Evolutionary conservation across 2,797 vertebrate species (phyloP), one percentile per base, ranked within the genome.

Genomic region (Apogon talboti): DNA sequence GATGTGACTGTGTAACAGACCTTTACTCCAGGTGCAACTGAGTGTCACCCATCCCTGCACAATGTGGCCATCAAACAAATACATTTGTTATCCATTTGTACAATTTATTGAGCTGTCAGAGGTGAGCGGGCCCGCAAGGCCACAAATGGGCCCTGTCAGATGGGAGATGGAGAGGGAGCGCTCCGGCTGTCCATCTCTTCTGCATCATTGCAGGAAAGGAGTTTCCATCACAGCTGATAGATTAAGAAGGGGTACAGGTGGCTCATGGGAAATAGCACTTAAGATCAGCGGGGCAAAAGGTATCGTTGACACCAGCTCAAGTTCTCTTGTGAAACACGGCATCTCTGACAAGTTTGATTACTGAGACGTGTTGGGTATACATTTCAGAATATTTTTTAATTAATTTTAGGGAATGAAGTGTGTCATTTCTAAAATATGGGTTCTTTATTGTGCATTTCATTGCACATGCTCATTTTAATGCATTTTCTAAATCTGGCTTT

Each of bases 101-200:
- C 85, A 90, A 92, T 93, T 93, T 92, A 90, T 85, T 81, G 84
- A 90, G 88, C 86, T 88, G 91, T 85, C 87, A 87, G 83, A 71
- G 62, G 71, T 57, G 62, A 89, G 80, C 33, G 18, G 62, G 48
- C 63, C 78, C 37, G 57, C 71, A 52, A 77, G 77, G 71, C 77
- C 76, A 76, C 73, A 79, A 84, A 91, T 81, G 66, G 71, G 40
- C 21, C 50, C 83, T 86, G 88, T 87, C 86, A 79, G 68, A 45
- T 7, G 24, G 62, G 59, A 87, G 88, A 89, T 85, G 79, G 74
- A 90, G 78, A 55, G 74, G 70, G 37, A 57, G 42, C 84, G 77
- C 58, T 79, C 64, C 11, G 66, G 66, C 14, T 41, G 79, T 86
- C 80, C 59, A 66, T 83, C 75, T 91, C 71, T 46, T 83, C 64